phyloP scores from a whole-genome alignment of 2,888 invertebrate species.

The Homarus gammarus region DNA sequence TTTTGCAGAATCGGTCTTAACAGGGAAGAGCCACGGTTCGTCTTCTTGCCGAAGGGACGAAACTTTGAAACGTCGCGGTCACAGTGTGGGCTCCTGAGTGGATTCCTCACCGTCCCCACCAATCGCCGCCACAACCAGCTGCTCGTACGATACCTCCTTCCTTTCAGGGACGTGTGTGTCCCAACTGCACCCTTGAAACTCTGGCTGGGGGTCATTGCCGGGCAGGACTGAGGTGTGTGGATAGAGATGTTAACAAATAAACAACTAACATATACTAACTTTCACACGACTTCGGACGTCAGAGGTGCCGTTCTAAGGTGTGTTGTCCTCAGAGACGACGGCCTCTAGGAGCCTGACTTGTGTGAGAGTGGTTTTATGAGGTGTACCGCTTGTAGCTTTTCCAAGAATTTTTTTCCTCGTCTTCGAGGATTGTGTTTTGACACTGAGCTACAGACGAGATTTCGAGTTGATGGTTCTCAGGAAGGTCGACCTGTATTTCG shows the following conservation, averaged over 20 bases:
- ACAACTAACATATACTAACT: neutral
- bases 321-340: neutral
- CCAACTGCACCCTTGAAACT: neutral
- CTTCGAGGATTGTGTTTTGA: conserved; percentile 46
- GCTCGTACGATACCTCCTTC: neutral
- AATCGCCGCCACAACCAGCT: neutral
- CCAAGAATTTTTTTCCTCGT: neutral
- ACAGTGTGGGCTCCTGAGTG: neutral
- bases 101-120: neutral
- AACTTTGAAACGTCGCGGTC: neutral
- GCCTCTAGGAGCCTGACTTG: neutral
- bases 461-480: conserved; percentile 1
- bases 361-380: neutral
- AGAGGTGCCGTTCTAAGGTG: neutral
- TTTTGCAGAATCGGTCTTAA: no score
- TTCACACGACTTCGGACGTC: neutral
- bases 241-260: neutral
- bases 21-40: neutral
- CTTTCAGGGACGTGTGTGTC: neutral
- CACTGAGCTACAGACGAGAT: conserved; percentile 26
- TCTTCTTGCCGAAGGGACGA: neutral
- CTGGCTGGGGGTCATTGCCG: neutral
- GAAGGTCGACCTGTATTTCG: conserved; percentile 18
- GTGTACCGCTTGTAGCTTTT: conserved; percentile 32
- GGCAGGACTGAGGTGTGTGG: neutral